phyloP scores from a whole-genome alignment of 2,888 invertebrate species.

The Eueremaeus valkanovi region DNA sequence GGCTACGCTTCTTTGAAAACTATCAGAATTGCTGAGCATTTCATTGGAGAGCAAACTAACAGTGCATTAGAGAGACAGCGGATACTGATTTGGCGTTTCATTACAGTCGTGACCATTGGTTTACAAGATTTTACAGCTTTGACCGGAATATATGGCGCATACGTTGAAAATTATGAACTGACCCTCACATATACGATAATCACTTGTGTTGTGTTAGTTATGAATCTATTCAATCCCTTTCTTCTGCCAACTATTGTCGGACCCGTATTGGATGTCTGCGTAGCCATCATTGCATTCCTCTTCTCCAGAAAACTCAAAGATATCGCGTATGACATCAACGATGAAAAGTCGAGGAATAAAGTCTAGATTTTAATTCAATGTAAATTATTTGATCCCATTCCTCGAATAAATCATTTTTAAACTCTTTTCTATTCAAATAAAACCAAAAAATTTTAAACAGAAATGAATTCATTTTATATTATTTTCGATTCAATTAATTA shows the following conservation, averaged over 20 bases:
- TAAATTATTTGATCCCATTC: too few relatives aligned
- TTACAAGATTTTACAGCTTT: slow-evolving; percentile 22
- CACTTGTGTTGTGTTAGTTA: neutral
- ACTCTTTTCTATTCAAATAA: too few relatives aligned
- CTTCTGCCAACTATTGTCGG: slow-evolving; percentile 8
- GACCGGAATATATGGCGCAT: neutral
- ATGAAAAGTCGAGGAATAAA: too few relatives aligned
- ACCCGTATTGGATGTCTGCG: slow-evolving; percentile 1
- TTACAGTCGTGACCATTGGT: slow-evolving; percentile 13
- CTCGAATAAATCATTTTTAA: too few relatives aligned
- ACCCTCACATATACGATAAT: slow-evolving; percentile 8
- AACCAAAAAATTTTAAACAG: too few relatives aligned
- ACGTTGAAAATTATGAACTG: slow-evolving; percentile 8
- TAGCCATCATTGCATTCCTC: neutral
- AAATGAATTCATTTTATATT: too few relatives aligned
- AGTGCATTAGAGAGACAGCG: neutral
- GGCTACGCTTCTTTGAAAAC: neutral
- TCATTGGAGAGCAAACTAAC: neutral
- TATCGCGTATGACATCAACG: too few relatives aligned
- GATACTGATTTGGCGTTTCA: slow-evolving; percentile 1
- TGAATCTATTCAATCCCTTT: neutral
- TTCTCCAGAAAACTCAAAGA: neutral
- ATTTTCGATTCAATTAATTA: too few relatives aligned
- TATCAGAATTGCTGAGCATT: too few relatives aligned
- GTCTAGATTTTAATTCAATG: too few relatives aligned